Evolutionary conservation across 2,113 vertebrate genomes (phyloP), one percentile per base, ranked within the genome.

Genomic region (Cochlearius cochlearius): DNA sequence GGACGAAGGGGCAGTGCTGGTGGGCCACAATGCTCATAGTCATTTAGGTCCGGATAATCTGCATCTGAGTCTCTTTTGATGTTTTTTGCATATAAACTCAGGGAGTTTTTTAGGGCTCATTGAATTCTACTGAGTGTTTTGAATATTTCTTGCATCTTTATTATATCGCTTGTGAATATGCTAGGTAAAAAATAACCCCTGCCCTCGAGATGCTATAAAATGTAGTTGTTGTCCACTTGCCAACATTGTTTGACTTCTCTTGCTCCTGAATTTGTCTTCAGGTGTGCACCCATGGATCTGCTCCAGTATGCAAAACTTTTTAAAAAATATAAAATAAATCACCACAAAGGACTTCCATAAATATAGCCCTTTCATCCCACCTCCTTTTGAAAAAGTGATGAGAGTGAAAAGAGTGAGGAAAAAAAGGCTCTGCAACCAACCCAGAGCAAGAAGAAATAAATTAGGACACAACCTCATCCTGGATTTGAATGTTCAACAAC

Each of bases 1-100:
- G 15, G n/a, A 4, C 0, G 4, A 39, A 47, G 55, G 32, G 26
- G 13, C 21, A 10, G 29, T 13, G 29, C 6, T 5, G 7, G 56
- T 7, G n/a, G n/a, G 21, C 29, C 49, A 22, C 1, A 0, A 53
- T 9, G 11, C 12, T 53, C 13, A 0, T 2, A 14, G 56, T 3
- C 29, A 1, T 4, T 25, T n/a, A 25, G 27, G 17, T 11, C 30
- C 58, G 59, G 26, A 41, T 3, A 19, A 59, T 8, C 32, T 74
- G n/a, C 39, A 38, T 8, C 30, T 1, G 4, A 74, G 15, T 7
- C 38, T 62, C 38, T 55, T 66, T 23, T 17, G 17, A 5, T 38
- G 14, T 3, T 47, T 47, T 63, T 63, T 20, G n/a, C 8, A 2
- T 15, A 30, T 4, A 45, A 88, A 91, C 38, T 47, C 34, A 5